phyloP scores from a whole-genome alignment of 2,888 invertebrate genomes.

The Heliconius sara region DNA sequence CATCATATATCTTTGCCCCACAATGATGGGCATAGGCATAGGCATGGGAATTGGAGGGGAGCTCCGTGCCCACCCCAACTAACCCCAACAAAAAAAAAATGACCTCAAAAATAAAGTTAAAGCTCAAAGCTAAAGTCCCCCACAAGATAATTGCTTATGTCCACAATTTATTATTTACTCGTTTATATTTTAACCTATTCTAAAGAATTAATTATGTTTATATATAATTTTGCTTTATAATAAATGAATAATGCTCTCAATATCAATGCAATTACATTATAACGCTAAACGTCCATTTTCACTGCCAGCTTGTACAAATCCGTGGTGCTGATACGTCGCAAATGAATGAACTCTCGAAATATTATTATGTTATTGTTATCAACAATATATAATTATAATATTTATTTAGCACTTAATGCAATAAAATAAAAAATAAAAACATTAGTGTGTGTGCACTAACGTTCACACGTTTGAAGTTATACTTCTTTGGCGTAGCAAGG shows the following conservation, averaged over 20 bases:
- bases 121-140: too few relatives aligned
- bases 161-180: background rate
- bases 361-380: background rate
- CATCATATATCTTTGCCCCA: too few relatives aligned
- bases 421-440: background rate
- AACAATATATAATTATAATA: background rate
- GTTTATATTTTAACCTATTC: background rate
- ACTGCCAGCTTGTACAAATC: conserved; percentile 72
- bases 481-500: too few relatives aligned
- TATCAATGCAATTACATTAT: conserved; percentile 30
- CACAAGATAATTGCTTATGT: too few relatives aligned
- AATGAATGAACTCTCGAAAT: conserved; percentile 41
- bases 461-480: too few relatives aligned
- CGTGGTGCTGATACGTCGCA: conserved; percentile 64
- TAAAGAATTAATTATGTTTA: background rate
- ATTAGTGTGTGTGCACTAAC: too few relatives aligned
- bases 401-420: background rate
- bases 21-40: too few relatives aligned
- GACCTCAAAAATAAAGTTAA: too few relatives aligned
- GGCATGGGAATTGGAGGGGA: too few relatives aligned
- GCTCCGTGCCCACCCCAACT: too few relatives aligned
- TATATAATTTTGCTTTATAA: background rate
- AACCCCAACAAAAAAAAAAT: too few relatives aligned
- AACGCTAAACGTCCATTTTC: conserved; percentile 48
- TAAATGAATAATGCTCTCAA: conserved; percentile 28